Percentiles rank a stretch among this genome's conserved stretches.
These are phyloP conservation scores for Phalanger gymnotis DNA, from an alignment of 2,797 vertebrate genomes.

Conservation along the genomic window DNA sequence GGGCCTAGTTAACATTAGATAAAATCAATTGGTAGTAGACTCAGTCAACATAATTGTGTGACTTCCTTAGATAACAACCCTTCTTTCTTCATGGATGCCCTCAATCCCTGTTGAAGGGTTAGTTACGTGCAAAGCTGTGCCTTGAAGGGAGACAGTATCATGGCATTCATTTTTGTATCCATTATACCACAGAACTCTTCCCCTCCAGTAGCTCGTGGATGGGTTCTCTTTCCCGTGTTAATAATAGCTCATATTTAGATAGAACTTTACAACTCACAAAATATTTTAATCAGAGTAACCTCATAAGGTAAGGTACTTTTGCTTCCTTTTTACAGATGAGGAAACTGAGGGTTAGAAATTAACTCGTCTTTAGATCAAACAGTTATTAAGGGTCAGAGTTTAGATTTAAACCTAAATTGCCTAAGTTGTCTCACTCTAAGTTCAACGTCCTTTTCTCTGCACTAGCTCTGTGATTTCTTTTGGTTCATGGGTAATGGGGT, in stretches of 20 bases:
- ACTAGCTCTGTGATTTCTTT: not conserved
- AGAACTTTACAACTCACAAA: not conserved
- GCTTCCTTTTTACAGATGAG: not conserved
- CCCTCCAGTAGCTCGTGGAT: not conserved
- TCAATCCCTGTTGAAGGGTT: not conserved
- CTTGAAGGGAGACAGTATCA: not conserved
- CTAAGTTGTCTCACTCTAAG: not conserved
- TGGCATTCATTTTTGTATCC: not conserved
- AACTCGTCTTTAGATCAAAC: not conserved
- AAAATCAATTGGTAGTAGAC: not conserved
- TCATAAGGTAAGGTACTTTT: not conserved
- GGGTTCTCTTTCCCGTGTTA: not conserved
- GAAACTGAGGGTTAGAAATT: not conserved
- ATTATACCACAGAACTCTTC: not conserved
- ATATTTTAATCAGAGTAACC: not conserved
- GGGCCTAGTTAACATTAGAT: not conserved
- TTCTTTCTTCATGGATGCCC: not conserved
- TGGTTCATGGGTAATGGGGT: not conserved
- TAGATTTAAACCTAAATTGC: not conserved
- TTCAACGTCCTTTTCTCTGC: not conserved
- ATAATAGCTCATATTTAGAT: not conserved
- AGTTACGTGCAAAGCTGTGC: not conserved
- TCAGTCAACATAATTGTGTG: not conserved
- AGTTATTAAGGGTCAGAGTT: not conserved
- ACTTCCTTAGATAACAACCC: not conserved